These are phyloP conservation scores for Sinohyriopsis cumingii DNA, from an alignment of 2,888 invertebrate species.

Conservation along the genomic window DNA sequence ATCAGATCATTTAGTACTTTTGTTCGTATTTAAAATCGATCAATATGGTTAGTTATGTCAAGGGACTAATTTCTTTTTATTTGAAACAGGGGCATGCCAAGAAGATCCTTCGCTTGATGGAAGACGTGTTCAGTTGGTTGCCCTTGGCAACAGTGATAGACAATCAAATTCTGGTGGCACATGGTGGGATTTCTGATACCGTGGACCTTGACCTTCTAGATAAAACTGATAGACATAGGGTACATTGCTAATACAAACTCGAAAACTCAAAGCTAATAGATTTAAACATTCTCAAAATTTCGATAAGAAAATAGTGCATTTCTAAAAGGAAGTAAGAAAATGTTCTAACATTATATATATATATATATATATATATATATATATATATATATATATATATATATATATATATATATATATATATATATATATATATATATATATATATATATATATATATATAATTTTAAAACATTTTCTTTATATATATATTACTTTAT, in stretches of 20 bases:
- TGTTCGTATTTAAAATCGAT: background rate
- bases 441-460: too few species aligned
- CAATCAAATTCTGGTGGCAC: slow-evolving; percentile 90
- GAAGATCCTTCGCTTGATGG: slow-evolving; percentile 85
- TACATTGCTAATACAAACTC: slow-evolving; percentile 67
- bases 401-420: too few species aligned
- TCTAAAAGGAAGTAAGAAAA: too few species aligned
- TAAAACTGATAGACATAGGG: slow-evolving; percentile 88
- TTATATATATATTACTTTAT: too few species aligned
- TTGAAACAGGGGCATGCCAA: slow-evolving; percentile 64
- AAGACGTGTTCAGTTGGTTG: slow-evolving; percentile 92
- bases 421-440: too few species aligned
- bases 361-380: too few species aligned
- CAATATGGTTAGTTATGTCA: background rate
- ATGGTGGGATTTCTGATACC: slow-evolving; percentile 92
- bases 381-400: too few species aligned
- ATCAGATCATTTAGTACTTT: background rate
- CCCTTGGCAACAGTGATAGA: slow-evolving; percentile 93
- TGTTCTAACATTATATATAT: too few species aligned
- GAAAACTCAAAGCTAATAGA: background rate
- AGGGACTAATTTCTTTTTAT: background rate
- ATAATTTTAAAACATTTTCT: too few species aligned
- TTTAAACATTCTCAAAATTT: background rate
- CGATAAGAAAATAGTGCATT: too few species aligned
- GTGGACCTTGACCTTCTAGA: slow-evolving; percentile 85